Base-by-base conservation (phyloP, 2,113 vertebrate species). In the Daubentonia madagascariensis region DNA sequence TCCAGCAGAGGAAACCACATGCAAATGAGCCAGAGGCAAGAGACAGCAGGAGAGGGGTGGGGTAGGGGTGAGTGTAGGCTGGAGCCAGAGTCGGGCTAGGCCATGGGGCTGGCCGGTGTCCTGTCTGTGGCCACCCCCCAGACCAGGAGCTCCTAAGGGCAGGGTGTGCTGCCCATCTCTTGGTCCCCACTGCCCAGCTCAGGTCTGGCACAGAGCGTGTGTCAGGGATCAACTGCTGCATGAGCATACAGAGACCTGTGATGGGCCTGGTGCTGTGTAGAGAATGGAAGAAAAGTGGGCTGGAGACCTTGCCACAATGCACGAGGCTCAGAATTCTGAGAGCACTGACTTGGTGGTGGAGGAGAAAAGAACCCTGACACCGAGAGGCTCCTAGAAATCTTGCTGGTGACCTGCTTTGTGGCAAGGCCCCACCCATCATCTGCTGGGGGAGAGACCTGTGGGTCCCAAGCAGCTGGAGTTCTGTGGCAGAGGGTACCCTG, bases 201-300 rank as follows among this genome's bases (percentile, higher is more conserved):
- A 40, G 79, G 48, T 48, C 43, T 80, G 85, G 72, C 6, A 5
- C 37, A 52, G 32, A 88, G 59, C 5, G 0, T 23, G 12, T 57
- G 20, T 23, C 75, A 37, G 68, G 23, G 76, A 97, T 73, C 7
- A 1, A 28, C n/a, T 30, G 12, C 57, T 16, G 2, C 6, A 17
- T 3, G 11, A 43, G 57, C 1, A 0, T 43, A 54, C 9, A 9
- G 8, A 43, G 57, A 35, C 25, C 1, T 25, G 25, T 8, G 2
- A 8, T 43, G 20, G 59, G 5, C 68, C 79, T 9, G 0, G 8
- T 25, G 37, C 23, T 35, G 8, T 48, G 40, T 20, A 73, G 68
- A 87, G 16, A 8, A 45, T 67, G 10, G 37, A 13, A 43, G 68
- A 75, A 12, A 45, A 68, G 73, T 28, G 22, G 18, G 14, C 35